Conservation (phyloP, 2,888 invertebrate species). For the Sphaerophoria taeniata region DNA sequence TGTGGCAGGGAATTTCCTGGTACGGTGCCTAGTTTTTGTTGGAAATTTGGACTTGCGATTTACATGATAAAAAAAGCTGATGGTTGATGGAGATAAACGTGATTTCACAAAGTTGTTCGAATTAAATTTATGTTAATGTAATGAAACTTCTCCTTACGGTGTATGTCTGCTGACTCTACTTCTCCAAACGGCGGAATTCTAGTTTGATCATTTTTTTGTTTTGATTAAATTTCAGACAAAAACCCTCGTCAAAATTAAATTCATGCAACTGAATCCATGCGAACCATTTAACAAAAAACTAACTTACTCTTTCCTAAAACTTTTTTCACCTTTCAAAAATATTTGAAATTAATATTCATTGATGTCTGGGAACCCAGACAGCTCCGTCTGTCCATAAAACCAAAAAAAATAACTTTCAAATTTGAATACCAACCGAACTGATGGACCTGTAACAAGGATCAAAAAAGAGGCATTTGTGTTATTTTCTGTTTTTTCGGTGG, state of each 20-base stretch:
- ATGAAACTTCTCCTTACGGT: too few relatives aligned
- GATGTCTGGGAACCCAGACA: slow-evolving; percentile 40
- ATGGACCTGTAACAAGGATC: slow-evolving; percentile 1
- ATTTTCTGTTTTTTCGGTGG: slow-evolving; percentile 10
- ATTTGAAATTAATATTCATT: slow-evolving; percentile 69
- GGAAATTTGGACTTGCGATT: slow-evolving; percentile 17
- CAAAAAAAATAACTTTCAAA: slow-evolving; percentile 46
- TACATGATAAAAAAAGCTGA: background rate
- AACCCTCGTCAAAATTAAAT: too few relatives aligned
- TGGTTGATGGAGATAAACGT: too few relatives aligned
- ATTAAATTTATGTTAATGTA: too few relatives aligned
- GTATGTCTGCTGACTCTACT: too few relatives aligned
- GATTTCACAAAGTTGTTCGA: too few relatives aligned
- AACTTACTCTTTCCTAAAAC: background rate
- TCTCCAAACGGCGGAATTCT: too few relatives aligned
- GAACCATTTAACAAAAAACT: background rate
- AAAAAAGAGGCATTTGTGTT: slow-evolving; percentile 9
- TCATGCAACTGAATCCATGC: too few relatives aligned
- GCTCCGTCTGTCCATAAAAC: slow-evolving; percentile 13
- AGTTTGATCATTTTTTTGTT: too few relatives aligned
- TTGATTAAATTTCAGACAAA: too few relatives aligned
- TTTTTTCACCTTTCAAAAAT: slow-evolving; percentile 1
- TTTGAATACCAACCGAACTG: slow-evolving; percentile 41
- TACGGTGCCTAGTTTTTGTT: slow-evolving; percentile 47
- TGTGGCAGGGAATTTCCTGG: slow-evolving; percentile 37